phyloP scores from a whole-genome alignment of 2,888 invertebrate genomes.

The Spialia ferax region DNA sequence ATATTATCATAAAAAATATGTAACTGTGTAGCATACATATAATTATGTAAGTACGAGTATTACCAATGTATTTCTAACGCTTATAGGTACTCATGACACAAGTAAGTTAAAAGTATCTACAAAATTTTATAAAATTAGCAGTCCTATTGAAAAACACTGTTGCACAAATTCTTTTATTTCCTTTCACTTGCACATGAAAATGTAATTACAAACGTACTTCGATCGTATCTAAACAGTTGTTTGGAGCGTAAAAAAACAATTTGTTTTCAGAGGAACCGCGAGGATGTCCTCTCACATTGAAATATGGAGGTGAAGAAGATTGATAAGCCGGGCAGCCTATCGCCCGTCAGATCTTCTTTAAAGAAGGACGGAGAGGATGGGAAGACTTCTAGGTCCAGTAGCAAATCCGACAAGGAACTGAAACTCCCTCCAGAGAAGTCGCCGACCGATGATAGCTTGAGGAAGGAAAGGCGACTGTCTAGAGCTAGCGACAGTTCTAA shows the following conservation, averaged over 20 bases:
- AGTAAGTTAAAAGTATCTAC: too few relatives aligned
- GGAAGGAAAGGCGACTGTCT: conserved; percentile 66
- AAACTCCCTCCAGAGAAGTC: conserved; percentile 74
- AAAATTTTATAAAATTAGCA: too few relatives aligned
- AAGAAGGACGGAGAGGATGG: conserved; percentile 70
- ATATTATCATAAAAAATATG: too few relatives aligned
- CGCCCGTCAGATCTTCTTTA: conserved; percentile 68
- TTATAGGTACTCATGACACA: too few relatives aligned
- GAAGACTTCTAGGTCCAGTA: conserved; percentile 63
- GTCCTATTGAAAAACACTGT: too few relatives aligned
- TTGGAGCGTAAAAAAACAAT: conserved; percentile 14
- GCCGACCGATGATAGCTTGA: conserved; percentile 63
- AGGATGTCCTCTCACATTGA: conserved; percentile 65
- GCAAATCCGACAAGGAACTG: conserved; percentile 73
- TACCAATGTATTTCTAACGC: too few relatives aligned
- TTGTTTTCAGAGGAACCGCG: conserved; percentile 58
- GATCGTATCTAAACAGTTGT: neutral
- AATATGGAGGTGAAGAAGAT: conserved; percentile 82
- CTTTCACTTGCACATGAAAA: neutral
- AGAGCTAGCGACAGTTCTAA: conserved; percentile 72
- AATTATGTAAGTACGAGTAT: too few relatives aligned
- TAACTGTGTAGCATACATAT: too few relatives aligned
- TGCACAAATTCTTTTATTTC: neutral
- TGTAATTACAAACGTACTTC: neutral
- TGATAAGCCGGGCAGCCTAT: conserved; percentile 77